Conservation (phyloP, 2,888 invertebrate genomes). For the Sesia bembeciformis region DNA sequence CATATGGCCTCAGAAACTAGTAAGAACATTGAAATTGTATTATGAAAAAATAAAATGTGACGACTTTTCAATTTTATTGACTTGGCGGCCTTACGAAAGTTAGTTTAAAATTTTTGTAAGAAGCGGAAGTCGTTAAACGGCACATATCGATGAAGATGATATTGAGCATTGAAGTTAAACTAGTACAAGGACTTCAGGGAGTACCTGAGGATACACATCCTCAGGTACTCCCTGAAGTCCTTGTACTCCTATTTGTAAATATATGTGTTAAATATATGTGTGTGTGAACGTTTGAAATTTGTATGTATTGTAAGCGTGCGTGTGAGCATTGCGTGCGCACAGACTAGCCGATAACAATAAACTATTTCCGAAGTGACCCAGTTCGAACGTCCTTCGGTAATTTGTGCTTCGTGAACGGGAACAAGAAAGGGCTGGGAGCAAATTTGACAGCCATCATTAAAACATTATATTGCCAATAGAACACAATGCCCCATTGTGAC, state of each 20-base stretch:
- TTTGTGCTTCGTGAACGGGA: slow-evolving; percentile 67
- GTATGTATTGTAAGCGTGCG: slow-evolving; percentile 39
- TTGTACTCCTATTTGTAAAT: slow-evolving; percentile 55
- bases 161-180: slow-evolving; percentile 54
- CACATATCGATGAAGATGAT: slow-evolving; percentile 29
- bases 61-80: slow-evolving; percentile 61
- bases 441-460: slow-evolving; percentile 43
- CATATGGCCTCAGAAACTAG: slow-evolving; percentile 47
- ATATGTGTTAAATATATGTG: slow-evolving; percentile 33
- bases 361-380: slow-evolving; percentile 75
- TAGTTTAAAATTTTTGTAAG: slow-evolving; percentile 34
- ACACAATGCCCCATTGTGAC: slow-evolving; percentile 36
- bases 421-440: slow-evolving; percentile 68
- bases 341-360: slow-evolving; percentile 72
- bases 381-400: slow-evolving; percentile 71
- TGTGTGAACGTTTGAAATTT: slow-evolving; percentile 59
- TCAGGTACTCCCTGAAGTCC: slow-evolving; percentile 43
- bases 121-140: slow-evolving; percentile 55
- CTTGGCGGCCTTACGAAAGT: slow-evolving; percentile 62
- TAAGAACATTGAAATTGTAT: slow-evolving; percentile 45
- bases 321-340: slow-evolving; percentile 64
- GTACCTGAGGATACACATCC: slow-evolving; percentile 53
- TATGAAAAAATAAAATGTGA: slow-evolving; percentile 47
- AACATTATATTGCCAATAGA: slow-evolving; percentile 36
- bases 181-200: slow-evolving; percentile 42